A percentile compares a stretch with the other conserved stretches of the same genome.
phyloP scores from a whole-genome alignment of 2,888 invertebrate genomes.

The Drosophila barbarae region DNA sequence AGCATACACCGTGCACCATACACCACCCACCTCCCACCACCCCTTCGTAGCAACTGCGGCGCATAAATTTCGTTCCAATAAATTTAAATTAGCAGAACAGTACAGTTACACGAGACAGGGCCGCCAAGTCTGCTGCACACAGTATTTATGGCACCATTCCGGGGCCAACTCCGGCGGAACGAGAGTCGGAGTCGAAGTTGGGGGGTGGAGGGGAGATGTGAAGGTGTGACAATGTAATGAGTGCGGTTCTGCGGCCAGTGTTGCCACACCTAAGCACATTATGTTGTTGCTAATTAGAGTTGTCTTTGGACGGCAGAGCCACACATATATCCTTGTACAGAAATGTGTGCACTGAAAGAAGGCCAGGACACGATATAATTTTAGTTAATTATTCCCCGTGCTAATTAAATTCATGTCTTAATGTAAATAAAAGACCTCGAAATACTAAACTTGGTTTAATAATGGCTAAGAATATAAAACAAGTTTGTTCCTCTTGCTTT shows the following conservation, averaged over 20 bases:
- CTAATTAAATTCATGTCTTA: background rate
- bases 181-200: background rate
- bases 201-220: background rate
- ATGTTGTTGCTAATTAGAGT: constrained; percentile 44
- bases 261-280: constrained; percentile 43
- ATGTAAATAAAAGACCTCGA: background rate
- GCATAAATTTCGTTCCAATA: constrained; percentile 72
- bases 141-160: constrained; percentile 68
- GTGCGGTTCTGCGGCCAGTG: constrained; percentile 34
- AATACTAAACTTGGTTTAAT: background rate
- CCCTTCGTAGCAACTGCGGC: constrained; percentile 23
- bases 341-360: background rate
- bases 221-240: constrained; percentile 43
- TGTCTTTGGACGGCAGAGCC: constrained; percentile 24
- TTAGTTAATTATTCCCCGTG: too few relatives aligned
- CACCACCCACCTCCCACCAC: background rate
- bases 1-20: background rate
- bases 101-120: constrained; percentile 35
- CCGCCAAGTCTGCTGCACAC: constrained; percentile 54
- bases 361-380: too few relatives aligned
- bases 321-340: background rate
- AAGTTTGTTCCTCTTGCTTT: background rate
- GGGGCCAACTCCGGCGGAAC: constrained; percentile 3
- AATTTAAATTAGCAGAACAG: constrained; percentile 68
- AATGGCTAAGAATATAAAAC: background rate